Base-by-base conservation (phyloP, 2,113 vertebrate species). In the Pelobates fuscus region DNA sequence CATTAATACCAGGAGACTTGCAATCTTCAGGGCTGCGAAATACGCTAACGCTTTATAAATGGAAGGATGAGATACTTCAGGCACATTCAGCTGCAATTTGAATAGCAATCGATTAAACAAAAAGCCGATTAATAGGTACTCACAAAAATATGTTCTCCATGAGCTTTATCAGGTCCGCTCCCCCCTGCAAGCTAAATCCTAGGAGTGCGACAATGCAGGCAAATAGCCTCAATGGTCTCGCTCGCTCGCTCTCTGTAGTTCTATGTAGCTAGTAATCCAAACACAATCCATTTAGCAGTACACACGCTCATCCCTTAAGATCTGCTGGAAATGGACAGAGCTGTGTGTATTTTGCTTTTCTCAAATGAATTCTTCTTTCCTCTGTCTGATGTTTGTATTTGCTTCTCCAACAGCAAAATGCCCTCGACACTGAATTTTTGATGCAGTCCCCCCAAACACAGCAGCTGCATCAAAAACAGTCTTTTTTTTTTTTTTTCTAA, bases 141-240 rank as follows among this genome's bases (percentile, higher is more conserved):
- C 24, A 70, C 68, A 70, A 12, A 10, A 70, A 70, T 58, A 70
- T 70, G 24, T 59, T 70, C 8, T 70, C 68, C 68, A 70, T 70
- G 21, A 5, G 23, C 30, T 4, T 10, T 8, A 44, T 30, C 49
- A 30, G 44, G 27, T 26, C 29, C 8, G 1, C n/a, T 54, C 24
- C 26, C 49, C 49, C 20, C 26, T n/a, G 43, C 17, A 5, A 11
- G 21, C 8, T 23, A n/a, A 14, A 5, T 20, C 67, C 52, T 4
- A 23, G 52, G 8, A 17, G 20, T 55, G 52, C 20, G 5, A 20
- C 52, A 23, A 55, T 55, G 52, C 21, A 23, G 52, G 52, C 52
- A 5, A 25, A 18, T 5, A n/a, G 54, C 30, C 32, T 44, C 25
- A 18, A 8, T 11, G 32, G 27, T 69, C 67, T 8, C 14, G 57